These are phyloP conservation scores for Seriola dumerili DNA, from an alignment of 2,113 vertebrate genomes.

Conservation along the genomic window DNA sequence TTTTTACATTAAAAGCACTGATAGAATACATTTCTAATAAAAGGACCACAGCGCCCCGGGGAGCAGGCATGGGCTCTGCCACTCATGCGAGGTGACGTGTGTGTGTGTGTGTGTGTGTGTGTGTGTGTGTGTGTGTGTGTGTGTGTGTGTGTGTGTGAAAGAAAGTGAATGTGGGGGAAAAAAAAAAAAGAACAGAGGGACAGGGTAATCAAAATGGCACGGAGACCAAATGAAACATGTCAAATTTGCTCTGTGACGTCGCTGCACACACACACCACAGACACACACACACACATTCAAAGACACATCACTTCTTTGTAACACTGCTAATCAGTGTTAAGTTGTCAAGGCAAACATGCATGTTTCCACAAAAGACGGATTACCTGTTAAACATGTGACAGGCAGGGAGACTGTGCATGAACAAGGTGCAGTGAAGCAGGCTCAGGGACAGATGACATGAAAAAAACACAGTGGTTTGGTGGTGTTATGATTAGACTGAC, in stretches of 20 bases:
- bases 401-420: constrained; percentile 15
- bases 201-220: constrained; percentile 68
- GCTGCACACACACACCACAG: not conserved
- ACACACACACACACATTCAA: not conserved
- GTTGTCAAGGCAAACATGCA: constrained; percentile 13
- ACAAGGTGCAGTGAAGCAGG: constrained; percentile 25
- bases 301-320: constrained; percentile 4
- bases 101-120: constrained; percentile 36
- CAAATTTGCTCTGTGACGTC: constrained; percentile 25
- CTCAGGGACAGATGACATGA: not conserved
- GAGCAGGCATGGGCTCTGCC: constrained; percentile 74
- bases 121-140: not conserved
- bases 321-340: constrained; percentile 45
- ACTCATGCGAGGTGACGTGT: constrained; percentile 73
- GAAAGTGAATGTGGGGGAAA: too few species aligned
- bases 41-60: constrained; percentile 74
- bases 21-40: constrained; percentile 86
- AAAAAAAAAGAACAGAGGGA: constrained; percentile 37
- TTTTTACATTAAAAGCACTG: constrained; percentile 86
- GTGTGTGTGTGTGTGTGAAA: constrained; percentile 5
- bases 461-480: not conserved
- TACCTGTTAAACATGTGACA: constrained; percentile 33
- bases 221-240: constrained; percentile 68
- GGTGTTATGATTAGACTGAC: not conserved
- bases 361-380: constrained; percentile 22